Base-by-base conservation (phyloP, 2,797 vertebrate genomes). In the Rhynchotus rufescens region DNA sequence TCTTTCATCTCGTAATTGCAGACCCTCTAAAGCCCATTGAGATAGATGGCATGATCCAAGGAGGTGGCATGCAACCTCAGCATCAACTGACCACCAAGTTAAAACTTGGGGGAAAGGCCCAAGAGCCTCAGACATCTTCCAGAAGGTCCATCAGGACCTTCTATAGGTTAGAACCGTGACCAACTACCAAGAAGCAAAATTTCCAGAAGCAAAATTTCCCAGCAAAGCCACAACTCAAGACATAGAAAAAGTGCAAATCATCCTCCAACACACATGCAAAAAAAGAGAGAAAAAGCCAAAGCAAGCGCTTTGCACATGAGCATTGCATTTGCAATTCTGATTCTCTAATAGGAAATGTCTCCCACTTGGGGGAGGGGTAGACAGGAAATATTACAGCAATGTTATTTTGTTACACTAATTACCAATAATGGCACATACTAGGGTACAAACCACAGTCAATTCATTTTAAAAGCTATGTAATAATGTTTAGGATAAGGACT, bases 401-500 rank as follows among this genome's bases (percentile, higher is more conserved):
- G 32, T 85, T 91, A 47, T 96, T 91, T 95, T 93, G 92, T 95
- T 95, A 94, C 85, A 80, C 94, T 97, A 96, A 97, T 98, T 96
- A 96, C 96, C 93, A 96, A 91, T 94, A 95, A 96, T 87, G 82
- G 94, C 83, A 83, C 95, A 47, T 89, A 71, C 92, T 87, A 73
- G 85, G 84, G 91, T 72, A 85, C 90, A 83, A 76, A 91, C 80
- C 79, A 80, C 94, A 95, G 93, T 61, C 95, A 91, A 95, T 96
- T 97, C 95, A 94, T 95, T 96, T 94, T 93, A 92, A 97, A 96
- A 94, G 94, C 95, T 92, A 76, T 93, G 86, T 93, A 94, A 96
- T 96, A 95, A 95, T 96, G 89, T 96, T 96, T 97, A 96, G 96
- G 88, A 92, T 95, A 95, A 95, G 91, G 86, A 95, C 97, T 97